Base-by-base conservation (phyloP, 2,888 invertebrate genomes). In the Rotaria macrura region DNA sequence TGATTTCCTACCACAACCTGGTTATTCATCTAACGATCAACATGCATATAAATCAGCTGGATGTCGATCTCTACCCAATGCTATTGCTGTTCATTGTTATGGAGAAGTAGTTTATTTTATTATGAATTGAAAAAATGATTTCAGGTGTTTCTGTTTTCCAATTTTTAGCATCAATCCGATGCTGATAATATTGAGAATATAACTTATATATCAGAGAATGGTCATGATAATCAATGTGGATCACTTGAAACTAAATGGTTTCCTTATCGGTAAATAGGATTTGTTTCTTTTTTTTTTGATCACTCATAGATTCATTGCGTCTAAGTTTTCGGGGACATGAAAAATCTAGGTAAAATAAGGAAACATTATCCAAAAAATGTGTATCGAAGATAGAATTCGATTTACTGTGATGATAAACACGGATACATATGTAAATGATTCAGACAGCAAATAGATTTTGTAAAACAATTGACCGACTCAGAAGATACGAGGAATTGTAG, bases 41-140 rank as follows among this genome's bases (percentile, higher is more conserved):
- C 4, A 40, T 43, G 43, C 79, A 25, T 79, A 12, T 79, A 6
- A 65, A 38, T 5, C 14, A 17, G 34, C 34, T 43, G 79, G 79
- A 40, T 79, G 79, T 87, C 34, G 87, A 88, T 40, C 87, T 23
- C 12, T 34, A 3, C 1, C 43, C 6, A 43, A 79, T 25, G 43
- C 79, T 43, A 79, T 79, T 43, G 25, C 40, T 43, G 14, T 79
- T 43, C 79, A 79, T 43, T 79, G 79, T n/a, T n/a, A 43, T 43
- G 79, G 79, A 79, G 79, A 79, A n/a, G 79, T 79, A 79, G 25
- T 43, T 14, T 20, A 4, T n/a, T 40, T 2, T 40, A 43, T 25
- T 25, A 2, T 23, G 12, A 7, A 2, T 3, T 25, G 23, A 0
- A 40, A 23, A 25, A 29, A n/a, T n/a, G n/a, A n/a, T n/a, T n/a